Conservation (phyloP, 2,797 vertebrate species). For the Nothura maculosa region DNA sequence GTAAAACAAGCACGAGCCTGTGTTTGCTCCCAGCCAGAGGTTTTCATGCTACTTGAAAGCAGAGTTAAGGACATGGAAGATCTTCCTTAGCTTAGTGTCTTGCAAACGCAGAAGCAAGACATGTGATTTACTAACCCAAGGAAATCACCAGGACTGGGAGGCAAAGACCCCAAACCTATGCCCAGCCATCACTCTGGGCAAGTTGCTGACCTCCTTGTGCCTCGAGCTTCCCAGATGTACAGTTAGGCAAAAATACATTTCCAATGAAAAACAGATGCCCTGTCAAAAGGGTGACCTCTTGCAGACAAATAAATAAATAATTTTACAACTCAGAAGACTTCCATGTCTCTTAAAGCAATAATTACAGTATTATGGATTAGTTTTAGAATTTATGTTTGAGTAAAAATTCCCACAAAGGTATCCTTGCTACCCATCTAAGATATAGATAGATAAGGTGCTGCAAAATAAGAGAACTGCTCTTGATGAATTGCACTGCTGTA, state of each 20-base stretch:
- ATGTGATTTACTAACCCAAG: constrained; percentile 47
- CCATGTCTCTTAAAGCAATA: constrained; percentile 45
- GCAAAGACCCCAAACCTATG: constrained; percentile 46
- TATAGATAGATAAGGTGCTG: not conserved
- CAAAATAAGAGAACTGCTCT: not conserved
- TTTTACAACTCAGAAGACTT: constrained; percentile 63
- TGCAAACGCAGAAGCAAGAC: constrained; percentile 56
- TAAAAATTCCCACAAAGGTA: not conserved
- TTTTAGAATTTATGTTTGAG: constrained; percentile 35
- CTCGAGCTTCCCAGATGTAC: constrained; percentile 75
- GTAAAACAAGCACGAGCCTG: not conserved
- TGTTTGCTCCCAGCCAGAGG: not conserved
- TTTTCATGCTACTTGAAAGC: constrained; percentile 47
- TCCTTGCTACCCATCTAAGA: not conserved
- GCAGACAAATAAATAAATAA: constrained; percentile 76
- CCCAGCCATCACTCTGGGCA: constrained; percentile 24
- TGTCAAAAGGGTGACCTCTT: constrained; percentile 62
- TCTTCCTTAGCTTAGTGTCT: constrained; percentile 60
- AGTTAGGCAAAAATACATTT: constrained; percentile 73
- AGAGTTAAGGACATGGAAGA: constrained; percentile 17
- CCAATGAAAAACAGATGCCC: constrained; percentile 75
- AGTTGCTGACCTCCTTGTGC: constrained; percentile 43
- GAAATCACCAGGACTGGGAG: constrained; percentile 46
- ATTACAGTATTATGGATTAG: constrained; percentile 36
- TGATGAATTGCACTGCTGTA: constrained; percentile 69